Base-by-base conservation (phyloP, 2,888 invertebrate genomes). In the Bruchidius siliquastri region DNA sequence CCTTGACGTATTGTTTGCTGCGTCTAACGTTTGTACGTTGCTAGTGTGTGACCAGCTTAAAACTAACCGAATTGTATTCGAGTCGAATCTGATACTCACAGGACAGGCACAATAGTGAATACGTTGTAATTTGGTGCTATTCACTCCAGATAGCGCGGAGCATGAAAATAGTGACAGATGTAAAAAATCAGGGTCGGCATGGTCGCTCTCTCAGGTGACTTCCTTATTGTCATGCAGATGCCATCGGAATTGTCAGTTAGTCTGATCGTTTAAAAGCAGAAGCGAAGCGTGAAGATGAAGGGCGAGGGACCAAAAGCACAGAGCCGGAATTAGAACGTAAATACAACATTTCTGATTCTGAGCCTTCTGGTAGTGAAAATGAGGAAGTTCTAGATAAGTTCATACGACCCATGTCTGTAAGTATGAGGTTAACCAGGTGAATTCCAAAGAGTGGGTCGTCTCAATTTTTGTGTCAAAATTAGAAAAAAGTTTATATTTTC, bases 201-300 rank as follows among this genome's bases (percentile, higher is more conserved):
- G 22, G 68, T 21, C 76, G 77, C 75, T 76, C 76, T 74, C 78
- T 81, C 80, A 80, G 81, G 82, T 82, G 81, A 81, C 79, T 81
- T 78, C 73, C 73, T 75, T 72, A 82, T 83, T 83, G 80, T 83
- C 76, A 82, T 83, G 81, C 79, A 83, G 80, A 83, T 81, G 80
- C 75, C 74, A 74, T 76, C 77, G 74, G 81, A 80, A 82, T 81
- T 80, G 82, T 82, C 82, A 82, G 83, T 83, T 81, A 78, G 80
- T 80, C 79, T 79, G 78, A 81, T 82, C 83, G 81, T 81, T 81
- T 81, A 79, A 79, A 76, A 77, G 74, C 77, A 75, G 73, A 81
- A 80, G 79, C 80, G 81, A 82, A 81, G 81, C 81, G 80, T 82
- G 78, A 82, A 82, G 74, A 74, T 72, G 71, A 75, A 72, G 77